Conservation (phyloP, 1,140 invertebrate species). For the Cydia fagiglandana region DNA sequence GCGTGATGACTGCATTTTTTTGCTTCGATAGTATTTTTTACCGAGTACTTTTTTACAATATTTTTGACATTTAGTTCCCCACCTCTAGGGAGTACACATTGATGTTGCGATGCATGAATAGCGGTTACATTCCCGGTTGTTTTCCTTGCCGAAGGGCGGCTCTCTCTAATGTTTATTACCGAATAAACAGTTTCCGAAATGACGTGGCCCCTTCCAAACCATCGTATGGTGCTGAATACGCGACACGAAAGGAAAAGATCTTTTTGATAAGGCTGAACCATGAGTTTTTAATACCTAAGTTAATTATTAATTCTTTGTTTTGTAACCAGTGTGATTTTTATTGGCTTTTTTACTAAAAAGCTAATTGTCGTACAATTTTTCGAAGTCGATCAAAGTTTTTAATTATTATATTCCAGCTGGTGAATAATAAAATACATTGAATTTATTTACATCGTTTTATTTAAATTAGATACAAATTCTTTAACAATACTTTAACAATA, state of each 20-base stretch:
- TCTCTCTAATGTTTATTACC: conserved; percentile 68
- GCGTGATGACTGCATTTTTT: conserved; percentile 54
- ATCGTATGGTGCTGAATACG: conserved; percentile 62
- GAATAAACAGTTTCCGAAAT: conserved; percentile 57
- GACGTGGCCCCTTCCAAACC: conserved; percentile 64
- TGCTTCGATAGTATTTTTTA: conserved; percentile 58
- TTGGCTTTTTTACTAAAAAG: conserved; percentile 65
- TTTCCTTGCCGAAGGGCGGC: conserved; percentile 68
- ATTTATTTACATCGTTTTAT: conserved; percentile 51
- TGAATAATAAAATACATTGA: conserved; percentile 73
- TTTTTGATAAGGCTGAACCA: conserved; percentile 77
- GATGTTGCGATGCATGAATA: conserved; percentile 46
- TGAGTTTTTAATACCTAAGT: conserved; percentile 73
- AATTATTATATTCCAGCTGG: conserved; percentile 73
- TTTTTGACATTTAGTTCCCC: conserved; percentile 43
- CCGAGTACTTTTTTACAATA: conserved; percentile 50
- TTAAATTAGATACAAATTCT: background rate
- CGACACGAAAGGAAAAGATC: conserved; percentile 72
- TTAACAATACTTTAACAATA: too few species aligned
- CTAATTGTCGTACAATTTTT: conserved; percentile 70
- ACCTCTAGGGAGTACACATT: conserved; percentile 49
- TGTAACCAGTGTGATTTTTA: conserved; percentile 67
- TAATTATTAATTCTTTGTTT: conserved; percentile 66
- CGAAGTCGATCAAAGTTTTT: conserved; percentile 73
- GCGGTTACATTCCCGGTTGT: conserved; percentile 67